phyloP scores from a whole-genome alignment of 1,140 invertebrate genomes.

The Drosophila rhopaloa region DNA sequence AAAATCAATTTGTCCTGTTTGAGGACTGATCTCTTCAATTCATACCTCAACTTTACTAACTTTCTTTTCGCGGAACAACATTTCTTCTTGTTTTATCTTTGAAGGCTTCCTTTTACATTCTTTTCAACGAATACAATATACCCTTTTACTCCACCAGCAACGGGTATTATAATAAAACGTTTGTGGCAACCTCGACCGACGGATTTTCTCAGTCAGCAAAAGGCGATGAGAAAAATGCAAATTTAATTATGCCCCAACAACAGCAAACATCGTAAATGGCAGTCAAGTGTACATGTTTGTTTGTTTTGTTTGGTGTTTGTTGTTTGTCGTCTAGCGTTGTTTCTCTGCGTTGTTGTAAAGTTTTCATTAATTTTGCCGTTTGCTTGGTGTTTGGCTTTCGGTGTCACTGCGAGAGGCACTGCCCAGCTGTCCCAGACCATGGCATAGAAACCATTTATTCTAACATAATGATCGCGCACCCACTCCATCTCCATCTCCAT shows the following conservation, averaged over 20 bases:
- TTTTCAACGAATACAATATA: too few species aligned
- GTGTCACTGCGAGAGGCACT: slow-evolving; percentile 38
- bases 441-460: slow-evolving; percentile 69
- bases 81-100: too few species aligned
- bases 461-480: slow-evolving; percentile 23
- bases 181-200: slow-evolving; percentile 47
- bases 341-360: slow-evolving; percentile 15
- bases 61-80: too few species aligned
- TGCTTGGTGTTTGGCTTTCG: slow-evolving; percentile 22
- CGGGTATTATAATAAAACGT: background rate
- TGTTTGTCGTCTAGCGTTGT: slow-evolving; percentile 4
- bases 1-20: too few species aligned
- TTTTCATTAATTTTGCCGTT: slow-evolving; percentile 47
- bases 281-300: slow-evolving; percentile 48
- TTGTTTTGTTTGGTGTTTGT: slow-evolving; percentile 26
- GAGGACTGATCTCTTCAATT: too few species aligned
- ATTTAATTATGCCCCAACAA: slow-evolving; percentile 61
- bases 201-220: slow-evolving; percentile 46
- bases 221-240: slow-evolving; percentile 62
- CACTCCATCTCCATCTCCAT: background rate
- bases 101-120: too few species aligned
- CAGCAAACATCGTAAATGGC: slow-evolving; percentile 34
- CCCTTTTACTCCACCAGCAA: too few species aligned
- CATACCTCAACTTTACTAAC: too few species aligned
- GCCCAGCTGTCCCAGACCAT: slow-evolving; percentile 65